Conservation (phyloP, 2,797 vertebrate genomes). For the Numenius phaeopus region DNA sequence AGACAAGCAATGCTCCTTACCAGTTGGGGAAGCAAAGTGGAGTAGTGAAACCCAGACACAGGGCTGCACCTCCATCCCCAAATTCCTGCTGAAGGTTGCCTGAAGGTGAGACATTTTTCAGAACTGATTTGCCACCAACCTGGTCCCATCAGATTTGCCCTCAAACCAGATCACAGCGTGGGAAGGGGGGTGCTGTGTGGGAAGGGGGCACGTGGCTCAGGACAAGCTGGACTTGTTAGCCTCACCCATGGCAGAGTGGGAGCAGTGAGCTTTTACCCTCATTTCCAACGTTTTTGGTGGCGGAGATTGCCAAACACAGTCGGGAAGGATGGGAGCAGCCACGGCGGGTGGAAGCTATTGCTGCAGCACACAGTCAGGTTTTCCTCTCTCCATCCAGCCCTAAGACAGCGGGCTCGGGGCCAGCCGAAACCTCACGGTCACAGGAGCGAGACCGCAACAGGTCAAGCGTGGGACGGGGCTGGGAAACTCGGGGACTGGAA, state of each 20-base stretch:
- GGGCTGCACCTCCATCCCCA: neutral
- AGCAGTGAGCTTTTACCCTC: neutral
- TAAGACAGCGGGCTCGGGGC: neutral
- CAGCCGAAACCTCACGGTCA: neutral
- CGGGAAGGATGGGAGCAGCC: neutral
- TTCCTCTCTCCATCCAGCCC: neutral
- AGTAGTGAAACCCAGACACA: neutral
- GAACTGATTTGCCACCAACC: neutral
- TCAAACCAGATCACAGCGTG: rapidly evolving
- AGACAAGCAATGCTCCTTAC: neutral
- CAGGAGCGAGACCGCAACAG: neutral
- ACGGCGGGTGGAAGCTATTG: neutral
- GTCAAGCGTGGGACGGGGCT: neutral
- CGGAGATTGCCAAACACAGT: rapidly evolving
- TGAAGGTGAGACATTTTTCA: neutral
- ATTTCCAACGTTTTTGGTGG: neutral
- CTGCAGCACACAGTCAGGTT: neutral
- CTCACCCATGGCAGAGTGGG: neutral
- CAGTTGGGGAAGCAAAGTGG: neutral
- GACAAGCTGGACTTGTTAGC: neutral
- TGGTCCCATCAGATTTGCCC: neutral
- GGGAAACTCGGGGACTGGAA: neutral
- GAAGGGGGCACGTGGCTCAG: neutral
- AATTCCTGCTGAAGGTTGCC: neutral
- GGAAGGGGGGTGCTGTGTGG: rapidly evolving